Base-by-base conservation (phyloP, 2,797 vertebrate species). In the Cyprinodon diabolis region DNA sequence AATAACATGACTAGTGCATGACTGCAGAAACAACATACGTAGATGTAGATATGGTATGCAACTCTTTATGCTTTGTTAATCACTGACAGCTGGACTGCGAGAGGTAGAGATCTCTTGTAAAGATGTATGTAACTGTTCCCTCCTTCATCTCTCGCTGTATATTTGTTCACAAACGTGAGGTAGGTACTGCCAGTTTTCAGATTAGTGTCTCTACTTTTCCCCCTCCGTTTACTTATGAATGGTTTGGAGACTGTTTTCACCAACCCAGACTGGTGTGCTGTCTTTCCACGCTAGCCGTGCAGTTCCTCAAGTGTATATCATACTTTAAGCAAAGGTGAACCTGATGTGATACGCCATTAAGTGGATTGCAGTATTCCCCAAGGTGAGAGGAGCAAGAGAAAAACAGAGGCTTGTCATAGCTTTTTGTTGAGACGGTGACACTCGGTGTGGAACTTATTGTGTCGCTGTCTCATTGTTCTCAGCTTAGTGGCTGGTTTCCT, bases 111-210 rank as follows among this genome's bases (percentile, higher is more conserved):
- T 85, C 65, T 80, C 62, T 74, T 90, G 84, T 87, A 79, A 81
- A 90, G 67, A 77, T 93, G 88, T 91, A 91, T 89, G 91, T 89
- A 89, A 51, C 69, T 76, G 76, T 68, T 79, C 62, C 78, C 70
- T 84, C 71, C 79, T 73, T 68, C 63, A 66, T 75, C 76, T 73
- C 81, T 63, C 55, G 72, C 43, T 78, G 70, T 84, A 70, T 77
- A 77, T 84, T 85, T 90, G 92, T 93, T 93, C 93, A 93, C 92
- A 90, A 76, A 84, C 79, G 79, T 75, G 51, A 86, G 62, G 89
- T 77, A 88, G 92, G 90, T 92, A 93, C 92, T 89, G 89, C 81
- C 86, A 89, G 86, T 88, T 87, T 71, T 65, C 17, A 65, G n/a
- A 76, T 79, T 66, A 76, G 72, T 83, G 80, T 79, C 67, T 83